Evolutionary conservation across 2,888 invertebrate genomes (phyloP), one percentile per base, ranked within the genome.

Genomic region (Clistopyga incitator): DNA sequence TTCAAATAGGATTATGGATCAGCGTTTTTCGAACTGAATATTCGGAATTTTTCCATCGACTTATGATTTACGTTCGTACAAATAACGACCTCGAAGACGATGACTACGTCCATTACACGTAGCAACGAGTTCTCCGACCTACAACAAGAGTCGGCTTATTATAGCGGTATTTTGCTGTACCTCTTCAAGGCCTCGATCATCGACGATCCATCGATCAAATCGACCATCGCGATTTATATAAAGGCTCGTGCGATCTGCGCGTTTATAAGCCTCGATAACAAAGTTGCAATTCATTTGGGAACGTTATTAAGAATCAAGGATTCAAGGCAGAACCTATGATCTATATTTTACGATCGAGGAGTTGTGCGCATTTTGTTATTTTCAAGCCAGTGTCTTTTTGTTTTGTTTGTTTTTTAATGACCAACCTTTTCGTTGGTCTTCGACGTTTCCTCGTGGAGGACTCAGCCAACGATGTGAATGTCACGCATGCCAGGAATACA

Each of bases 401-500:
- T n/a, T 74, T 18, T n/a, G 18, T 47, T 34, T 29, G 23, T 61
- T 13, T 29, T 68, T 20, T 13, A 15, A 61, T 52, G 20, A 64
- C n/a, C 47, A 38, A 74, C 74, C 50, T 80, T 77, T 78, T 52
- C 23, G 13, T 38, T 70, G 67, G 50, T 78, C 68, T 56, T 23
- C 45, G 61, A 59, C 50, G 15, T 34, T 47, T 67, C 77, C 77
- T 76, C 81, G 65, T 67, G 70, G 64, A 67, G 75, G 78, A 79
- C 77, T 54, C 72, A 81, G 71, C 64, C 29, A 70, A 72, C 61
- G 59, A 50, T 29, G 80, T 64, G 83, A 84, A 80, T 84, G 83
- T 84, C 83, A 80, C 38, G 74, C 67, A 52, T 84, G 80, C 29
- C n/a, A 18, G 20, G 83, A 77, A 84, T 84, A 45, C 64, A 11